Base-by-base conservation (phyloP, 2,113 vertebrate genomes). In the rat (Rattus norvegicus) region DNA sequence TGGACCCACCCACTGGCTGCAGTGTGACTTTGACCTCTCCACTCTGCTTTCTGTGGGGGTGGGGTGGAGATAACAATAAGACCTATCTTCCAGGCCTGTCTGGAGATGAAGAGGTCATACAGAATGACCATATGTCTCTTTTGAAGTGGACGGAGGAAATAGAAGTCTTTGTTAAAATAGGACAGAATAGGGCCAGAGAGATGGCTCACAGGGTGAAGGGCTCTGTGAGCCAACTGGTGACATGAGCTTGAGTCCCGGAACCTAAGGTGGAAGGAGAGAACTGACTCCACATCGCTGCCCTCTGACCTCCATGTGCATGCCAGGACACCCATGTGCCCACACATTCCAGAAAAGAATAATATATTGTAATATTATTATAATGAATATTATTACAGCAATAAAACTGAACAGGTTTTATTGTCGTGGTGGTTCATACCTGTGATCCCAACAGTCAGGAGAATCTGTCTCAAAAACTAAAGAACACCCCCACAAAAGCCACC, bases 121-220 rank as follows among this genome's bases (percentile, higher is more conserved):
- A 72, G 85, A 90, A 69, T 39, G 16, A 79, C 39, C 76, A 56
- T 94, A 14, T 93, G 54, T 86, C 75, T 86, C 73, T 91, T 92
- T 91, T 77, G 56, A 93, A 95, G 16, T 75, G 6, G 91, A 72
- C 61, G 72, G 92, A 70, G 22, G 22, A 93, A 69, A 56, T 7
- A 69, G 54, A 90, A 77, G 86, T 95, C n/a, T 85, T 75, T 65
- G 77, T 65, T 94, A 94, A 96, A 94, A 83, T 76, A 67, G 9
- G 93, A 52, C 47, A 70, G 85, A 72, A 26, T n/a, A 22, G 85
- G 17, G 67, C 33, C 47, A 16, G 11, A 86, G 43, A 69, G 65
- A 54, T 7, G 47, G 20, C 65, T 54, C 65, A 9, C 47, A n/a
- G 85, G 43, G 7, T 36, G 4, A 13, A 14, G 6, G 43, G 63